Evolutionary conservation across 2,888 invertebrate species (phyloP), one percentile per base, ranked within the genome.

Genomic region (Linyphia triangularis): DNA sequence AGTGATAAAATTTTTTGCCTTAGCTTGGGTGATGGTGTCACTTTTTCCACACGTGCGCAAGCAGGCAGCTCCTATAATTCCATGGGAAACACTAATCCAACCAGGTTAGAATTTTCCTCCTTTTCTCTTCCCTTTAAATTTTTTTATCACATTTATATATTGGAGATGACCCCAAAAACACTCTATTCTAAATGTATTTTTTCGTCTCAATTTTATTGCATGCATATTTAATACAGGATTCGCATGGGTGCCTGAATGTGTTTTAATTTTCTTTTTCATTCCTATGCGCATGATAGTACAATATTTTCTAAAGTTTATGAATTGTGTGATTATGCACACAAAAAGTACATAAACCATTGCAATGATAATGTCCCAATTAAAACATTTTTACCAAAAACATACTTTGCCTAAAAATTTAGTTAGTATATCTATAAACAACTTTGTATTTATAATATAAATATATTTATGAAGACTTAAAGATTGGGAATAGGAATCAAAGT

Each of bases 11-110:
- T 83, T 86, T 90, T 77, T 90, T 88, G 88, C 82, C 70, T 69
- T 92, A 97, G 97, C 96, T 95, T 95, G 94, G 97, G 97, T 93
- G 96, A 97, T 94, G 97, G 97, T 94, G 95, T 96, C 93, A 95
- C 95, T 94, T 97, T 94, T 95, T 96, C 96, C 92, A 96, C 96
- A 93, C 95, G 96, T 92, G 95, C 95, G 92, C 94, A 94, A 92
- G 94, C 94, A 92, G 93, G 94, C 93, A 94, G 94, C 93, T 94
- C 94, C 92, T 97, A 97, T 95, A 95, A 97, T 94, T 96, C 97
- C 92, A 97, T 97, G 97, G 97, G 96, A 94, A 95, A 95, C 94
- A 96, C 95, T 77, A 82, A 85, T 93, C 95, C 95, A 93, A 95
- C 95, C 94, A 96, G 96, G 96, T 96, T 95, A 96, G 96, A 95